These are phyloP conservation scores for Ariopsis seemanni DNA, from an alignment of 2,113 vertebrate species.

Conservation along the genomic window DNA sequence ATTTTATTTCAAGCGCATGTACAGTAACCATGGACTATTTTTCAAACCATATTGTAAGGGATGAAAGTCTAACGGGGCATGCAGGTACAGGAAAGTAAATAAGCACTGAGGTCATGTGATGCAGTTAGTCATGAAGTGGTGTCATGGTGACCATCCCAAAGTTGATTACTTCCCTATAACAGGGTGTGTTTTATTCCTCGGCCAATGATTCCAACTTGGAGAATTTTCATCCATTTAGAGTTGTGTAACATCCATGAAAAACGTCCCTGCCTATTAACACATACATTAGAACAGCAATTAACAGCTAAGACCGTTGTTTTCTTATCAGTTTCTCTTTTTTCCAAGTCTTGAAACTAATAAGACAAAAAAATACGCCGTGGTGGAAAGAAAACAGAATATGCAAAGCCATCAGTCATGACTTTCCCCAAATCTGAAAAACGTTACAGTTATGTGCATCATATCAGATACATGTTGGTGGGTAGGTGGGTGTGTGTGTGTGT, in stretches of 20 bases:
- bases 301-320: neutral
- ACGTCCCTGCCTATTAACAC: neutral
- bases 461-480: neutral
- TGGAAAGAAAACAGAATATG: neutral
- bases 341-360: neutral
- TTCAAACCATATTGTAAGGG: neutral
- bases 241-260: neutral
- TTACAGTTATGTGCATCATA: neutral
- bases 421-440: neutral
- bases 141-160: neutral
- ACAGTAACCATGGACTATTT: neutral
- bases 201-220: neutral
- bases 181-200: neutral
- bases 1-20: neutral
- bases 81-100: neutral
- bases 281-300: neutral
- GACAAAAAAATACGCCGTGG: neutral
- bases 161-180: neutral
- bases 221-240: neutral
- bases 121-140: neutral
- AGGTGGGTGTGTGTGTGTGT: conserved; percentile 33
- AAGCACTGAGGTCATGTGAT: neutral
- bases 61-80: neutral
- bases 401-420: neutral
- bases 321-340: neutral